phyloP scores from a whole-genome alignment of 2,888 invertebrate genomes.

The Panzeria rudis region DNA sequence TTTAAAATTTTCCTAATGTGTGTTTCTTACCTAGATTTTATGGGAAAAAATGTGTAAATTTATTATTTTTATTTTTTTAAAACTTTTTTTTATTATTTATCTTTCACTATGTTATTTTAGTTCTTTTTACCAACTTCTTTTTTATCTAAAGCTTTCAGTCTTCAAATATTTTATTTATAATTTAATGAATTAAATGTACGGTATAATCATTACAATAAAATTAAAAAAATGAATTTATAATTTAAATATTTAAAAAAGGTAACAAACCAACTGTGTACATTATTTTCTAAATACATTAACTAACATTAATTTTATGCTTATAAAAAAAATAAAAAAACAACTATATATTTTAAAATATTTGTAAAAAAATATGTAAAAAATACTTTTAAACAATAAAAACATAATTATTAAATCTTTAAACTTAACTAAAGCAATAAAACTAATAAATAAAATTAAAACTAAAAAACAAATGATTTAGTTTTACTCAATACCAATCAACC shows the following conservation, averaged over 20 bases:
- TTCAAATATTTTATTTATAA: slow-evolving; percentile 43
- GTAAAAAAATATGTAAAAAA: slow-evolving; percentile 42
- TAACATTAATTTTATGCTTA: slow-evolving; percentile 54
- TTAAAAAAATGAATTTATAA: slow-evolving; percentile 68
- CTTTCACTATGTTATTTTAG: slow-evolving; percentile 32
- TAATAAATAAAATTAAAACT: slow-evolving; percentile 49
- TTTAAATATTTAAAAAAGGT: slow-evolving; percentile 57
- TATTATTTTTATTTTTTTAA: slow-evolving; percentile 25
- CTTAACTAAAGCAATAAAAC: slow-evolving; percentile 62
- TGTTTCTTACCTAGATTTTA: slow-evolving; percentile 48
- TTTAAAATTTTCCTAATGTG: slow-evolving; percentile 15
- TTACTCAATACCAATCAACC: slow-evolving; percentile 23
- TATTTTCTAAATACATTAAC: slow-evolving; percentile 55
- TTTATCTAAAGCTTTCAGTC: slow-evolving; percentile 58
- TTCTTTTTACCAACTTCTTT: slow-evolving; percentile 26
- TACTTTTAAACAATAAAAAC: slow-evolving; percentile 13
- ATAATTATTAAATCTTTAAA: slow-evolving; percentile 29
- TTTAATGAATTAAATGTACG: slow-evolving; percentile 59
- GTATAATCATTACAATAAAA: slow-evolving; percentile 42
- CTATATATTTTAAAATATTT: slow-evolving; percentile 42
- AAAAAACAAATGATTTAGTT: slow-evolving; percentile 29
- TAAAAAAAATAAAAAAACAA: slow-evolving; percentile 19
- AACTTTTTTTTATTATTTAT: slow-evolving; percentile 18
- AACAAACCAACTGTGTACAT: slow-evolving; percentile 53
- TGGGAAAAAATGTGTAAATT: slow-evolving; percentile 61